Evolutionary conservation across 1,140 invertebrate genomes (phyloP).

Genomic region (Dryas iulia): DNA sequence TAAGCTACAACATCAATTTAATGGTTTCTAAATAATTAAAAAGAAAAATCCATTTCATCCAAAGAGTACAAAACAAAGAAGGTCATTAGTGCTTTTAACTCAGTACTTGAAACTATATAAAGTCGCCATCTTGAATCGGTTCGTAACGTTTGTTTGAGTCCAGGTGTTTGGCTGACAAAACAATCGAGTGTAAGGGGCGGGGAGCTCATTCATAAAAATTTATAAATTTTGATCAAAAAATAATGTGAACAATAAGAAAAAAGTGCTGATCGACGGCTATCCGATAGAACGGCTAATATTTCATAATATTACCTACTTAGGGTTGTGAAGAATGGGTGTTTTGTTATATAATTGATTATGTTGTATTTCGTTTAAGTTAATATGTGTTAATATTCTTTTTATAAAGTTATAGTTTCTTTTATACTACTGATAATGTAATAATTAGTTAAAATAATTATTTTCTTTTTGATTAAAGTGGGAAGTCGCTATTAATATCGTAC

Average conservation of each 20-base stretch:
- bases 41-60: conserved; percentile 9
- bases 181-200: conserved; percentile 70
- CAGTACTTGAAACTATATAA: conserved; percentile 14
- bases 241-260: conserved; percentile 59
- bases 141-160: conserved; percentile 71
- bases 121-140: conserved; percentile 55
- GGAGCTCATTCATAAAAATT: conserved; percentile 68
- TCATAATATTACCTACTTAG: conserved; percentile 77
- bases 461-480: too few relatives aligned
- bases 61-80: conserved; percentile 8
- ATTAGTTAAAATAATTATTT: too few relatives aligned
- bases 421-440: too few relatives aligned
- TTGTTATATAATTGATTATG: conserved; percentile 67
- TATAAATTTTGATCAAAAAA: conserved; percentile 69
- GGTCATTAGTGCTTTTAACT: conserved; percentile 28
- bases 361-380: conserved; percentile 39
- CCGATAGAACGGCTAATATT: conserved; percentile 69
- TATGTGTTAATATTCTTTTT: background rate
- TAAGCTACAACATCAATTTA: background rate
- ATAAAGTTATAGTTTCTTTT: background rate
- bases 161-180: conserved; percentile 78
- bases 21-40: conserved; percentile 1
- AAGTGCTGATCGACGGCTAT: conserved; percentile 47
- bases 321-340: conserved; percentile 72
- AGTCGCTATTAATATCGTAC: too few relatives aligned